Evolutionary conservation across 2,113 vertebrate genomes (phyloP).

Genomic region (Plecturocebus donacophilus): DNA sequence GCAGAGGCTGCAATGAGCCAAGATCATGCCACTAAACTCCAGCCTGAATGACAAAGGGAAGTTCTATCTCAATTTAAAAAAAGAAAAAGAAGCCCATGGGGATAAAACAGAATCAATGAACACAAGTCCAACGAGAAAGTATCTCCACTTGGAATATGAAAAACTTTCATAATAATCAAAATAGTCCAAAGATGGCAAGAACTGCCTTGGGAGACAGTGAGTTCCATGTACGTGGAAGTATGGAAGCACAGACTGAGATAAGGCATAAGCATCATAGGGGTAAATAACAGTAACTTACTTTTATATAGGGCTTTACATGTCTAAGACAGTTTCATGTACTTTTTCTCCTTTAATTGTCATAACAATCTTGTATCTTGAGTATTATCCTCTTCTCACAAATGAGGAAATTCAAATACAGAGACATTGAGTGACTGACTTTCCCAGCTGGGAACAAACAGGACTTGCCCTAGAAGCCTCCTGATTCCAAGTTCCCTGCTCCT

Average conservation of each 20-base stretch:
- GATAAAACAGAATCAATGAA: neutral
- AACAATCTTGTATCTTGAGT: neutral
- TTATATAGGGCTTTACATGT: neutral
- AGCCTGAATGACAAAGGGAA: no score
- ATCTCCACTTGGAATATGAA: neutral
- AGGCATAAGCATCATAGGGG: neutral
- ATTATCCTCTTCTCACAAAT: neutral
- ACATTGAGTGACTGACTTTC: neutral
- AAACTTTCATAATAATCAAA: neutral
- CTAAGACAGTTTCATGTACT: neutral
- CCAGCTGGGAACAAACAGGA: neutral
- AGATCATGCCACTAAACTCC: no score
- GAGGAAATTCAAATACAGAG: neutral
- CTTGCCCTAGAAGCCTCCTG: neutral
- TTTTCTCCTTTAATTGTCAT: neutral
- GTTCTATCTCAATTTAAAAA: no score
- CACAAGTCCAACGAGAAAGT: neutral
- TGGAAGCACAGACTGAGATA: neutral
- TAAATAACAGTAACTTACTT: neutral
- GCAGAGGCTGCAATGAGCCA: no score
- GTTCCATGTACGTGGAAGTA: accelerated
- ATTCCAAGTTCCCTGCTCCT: neutral
- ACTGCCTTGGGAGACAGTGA: no score
- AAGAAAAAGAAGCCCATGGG: no score
- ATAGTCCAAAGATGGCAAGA: neutral